A percentile compares a stretch with the other conserved stretches of the same genome.
phyloP scores from a whole-genome alignment of 2,797 vertebrate species.

The Hirundo rustica region DNA sequence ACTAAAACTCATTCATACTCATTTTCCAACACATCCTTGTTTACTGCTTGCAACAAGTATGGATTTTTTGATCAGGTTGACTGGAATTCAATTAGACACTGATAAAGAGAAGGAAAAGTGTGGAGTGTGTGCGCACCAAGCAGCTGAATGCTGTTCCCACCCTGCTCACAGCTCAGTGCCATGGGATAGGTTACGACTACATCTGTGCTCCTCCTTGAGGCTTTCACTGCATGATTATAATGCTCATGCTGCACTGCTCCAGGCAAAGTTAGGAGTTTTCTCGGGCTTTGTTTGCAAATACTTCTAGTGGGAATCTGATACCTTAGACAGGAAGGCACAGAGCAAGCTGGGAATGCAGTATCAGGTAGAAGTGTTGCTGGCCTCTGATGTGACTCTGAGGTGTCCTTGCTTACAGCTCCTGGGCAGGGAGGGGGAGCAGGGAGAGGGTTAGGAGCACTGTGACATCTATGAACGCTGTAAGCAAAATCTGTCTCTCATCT shows the following conservation, averaged over 20 bases:
- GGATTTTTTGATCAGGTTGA: constrained; percentile 47
- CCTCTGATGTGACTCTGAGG: background rate
- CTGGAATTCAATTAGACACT: constrained; percentile 61
- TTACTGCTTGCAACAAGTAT: constrained; percentile 7
- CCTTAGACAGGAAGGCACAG: background rate
- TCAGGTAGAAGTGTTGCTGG: background rate
- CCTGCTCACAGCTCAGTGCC: background rate
- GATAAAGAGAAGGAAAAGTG: constrained; percentile 54
- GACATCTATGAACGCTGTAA: background rate
- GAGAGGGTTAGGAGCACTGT: background rate
- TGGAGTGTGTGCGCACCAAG: background rate
- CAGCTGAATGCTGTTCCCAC: background rate
- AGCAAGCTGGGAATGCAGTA: background rate
- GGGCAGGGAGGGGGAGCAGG: background rate
- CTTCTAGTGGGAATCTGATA: background rate
- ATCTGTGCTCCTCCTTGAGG: constrained; percentile 16
- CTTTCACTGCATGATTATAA: background rate
- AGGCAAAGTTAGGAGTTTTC: background rate
- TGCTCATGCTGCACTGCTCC: background rate
- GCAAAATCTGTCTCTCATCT: constrained; percentile 18
- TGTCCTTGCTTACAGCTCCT: constrained; percentile 17
- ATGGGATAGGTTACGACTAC: background rate
- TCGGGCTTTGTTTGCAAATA: constrained; percentile 38
- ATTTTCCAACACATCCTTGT: background rate
- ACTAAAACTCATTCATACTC: background rate